Percentiles rank a stretch among this genome's conserved stretches.
phyloP scores from a whole-genome alignment of 2,797 vertebrate genomes.

The Xenentodon cancila region DNA sequence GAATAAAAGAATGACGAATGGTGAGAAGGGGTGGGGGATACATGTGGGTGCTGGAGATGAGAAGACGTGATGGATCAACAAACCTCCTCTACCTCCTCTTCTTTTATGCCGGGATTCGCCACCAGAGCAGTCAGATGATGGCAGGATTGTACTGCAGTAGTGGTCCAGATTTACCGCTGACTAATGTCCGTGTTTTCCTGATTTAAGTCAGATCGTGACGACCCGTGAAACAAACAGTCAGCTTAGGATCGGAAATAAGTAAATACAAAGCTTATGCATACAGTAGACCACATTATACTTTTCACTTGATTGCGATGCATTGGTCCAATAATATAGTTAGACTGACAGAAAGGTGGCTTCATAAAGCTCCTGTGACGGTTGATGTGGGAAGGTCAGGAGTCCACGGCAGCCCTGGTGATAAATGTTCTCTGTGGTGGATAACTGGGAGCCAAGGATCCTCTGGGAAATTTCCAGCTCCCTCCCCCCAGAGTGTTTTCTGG shows the following conservation, averaged over 20 bases:
- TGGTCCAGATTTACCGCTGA: slow-evolving; percentile 10
- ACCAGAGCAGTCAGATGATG: slow-evolving; percentile 8
- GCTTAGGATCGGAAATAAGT: no score
- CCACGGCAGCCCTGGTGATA: no score
- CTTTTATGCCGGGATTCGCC: slow-evolving; percentile 16
- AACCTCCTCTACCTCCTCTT: slow-evolving; percentile 34
- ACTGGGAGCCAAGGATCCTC: no score
- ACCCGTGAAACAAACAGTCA: slow-evolving; percentile 1
- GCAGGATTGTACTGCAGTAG: slow-evolving; percentile 20
- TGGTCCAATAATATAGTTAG: no score
- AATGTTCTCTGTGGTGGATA: no score
- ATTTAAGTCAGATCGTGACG: slow-evolving; percentile 5
- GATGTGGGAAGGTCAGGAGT: no score
- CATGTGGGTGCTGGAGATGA: slow-evolving; percentile 15
- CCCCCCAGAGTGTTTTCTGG: no score
- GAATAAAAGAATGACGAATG: slow-evolving; percentile 5
- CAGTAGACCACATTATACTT: no score
- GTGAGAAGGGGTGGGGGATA: slow-evolving; percentile 2
- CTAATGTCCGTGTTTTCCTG: slow-evolving; percentile 4
- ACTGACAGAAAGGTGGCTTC: no score
- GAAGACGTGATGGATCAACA: slow-evolving; percentile 43
- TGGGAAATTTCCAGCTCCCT: no score
- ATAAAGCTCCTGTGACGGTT: no score
- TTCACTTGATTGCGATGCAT: no score
- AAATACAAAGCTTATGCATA: neutral